Evolutionary conservation across 2,797 vertebrate species (phyloP), one percentile per base, ranked within the genome.

Genomic region (Ptychobarbus kaznakovi): DNA sequence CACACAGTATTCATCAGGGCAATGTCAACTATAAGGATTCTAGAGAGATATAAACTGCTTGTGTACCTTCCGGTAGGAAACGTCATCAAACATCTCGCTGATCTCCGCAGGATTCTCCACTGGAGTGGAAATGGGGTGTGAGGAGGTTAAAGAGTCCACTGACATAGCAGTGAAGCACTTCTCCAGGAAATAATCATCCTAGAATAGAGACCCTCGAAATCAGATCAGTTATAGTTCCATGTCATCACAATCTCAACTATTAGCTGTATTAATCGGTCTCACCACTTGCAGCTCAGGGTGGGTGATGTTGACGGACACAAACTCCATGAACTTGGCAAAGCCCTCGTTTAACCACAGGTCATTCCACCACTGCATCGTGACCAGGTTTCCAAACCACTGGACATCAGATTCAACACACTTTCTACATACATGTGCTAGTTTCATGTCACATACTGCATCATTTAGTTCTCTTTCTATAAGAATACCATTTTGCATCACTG

Each of bases 41-140:
- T 32, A 38, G 15, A 28, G 22, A 66, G 22, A 61, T 22, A 42
- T 66, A 38, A 28, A 85, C 56, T 12, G 65, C 13, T 56, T 68
- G 9, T 3, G 56, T 93, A 96, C 96, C 95, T 96, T 96, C 1
- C 93, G 91, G 83, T 96, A 96, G 38, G 96, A 97, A 74, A 97
- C 94, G 0, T 93, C 80, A 87, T 96, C 96, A 93, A 97, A 96
- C 94, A 96, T 96, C 90, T 96, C 96, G 78, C 72, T 88, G 90
- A 96, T 96, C 82, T 96, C 91, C 81, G 94, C 91, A 86, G 95
- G 93, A 88, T 94, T 93, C 91, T 95, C 94, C 82, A 96, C 95
- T n/a, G 92, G 91, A 51, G 92, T 94, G 46, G 95, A 96, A 68
- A 96, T 86, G n/a, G 96, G 94, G 77, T 96, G 96, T n/a, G 96